Base-by-base conservation (phyloP, 2,113 vertebrate genomes). In the Sylvia atricapilla region DNA sequence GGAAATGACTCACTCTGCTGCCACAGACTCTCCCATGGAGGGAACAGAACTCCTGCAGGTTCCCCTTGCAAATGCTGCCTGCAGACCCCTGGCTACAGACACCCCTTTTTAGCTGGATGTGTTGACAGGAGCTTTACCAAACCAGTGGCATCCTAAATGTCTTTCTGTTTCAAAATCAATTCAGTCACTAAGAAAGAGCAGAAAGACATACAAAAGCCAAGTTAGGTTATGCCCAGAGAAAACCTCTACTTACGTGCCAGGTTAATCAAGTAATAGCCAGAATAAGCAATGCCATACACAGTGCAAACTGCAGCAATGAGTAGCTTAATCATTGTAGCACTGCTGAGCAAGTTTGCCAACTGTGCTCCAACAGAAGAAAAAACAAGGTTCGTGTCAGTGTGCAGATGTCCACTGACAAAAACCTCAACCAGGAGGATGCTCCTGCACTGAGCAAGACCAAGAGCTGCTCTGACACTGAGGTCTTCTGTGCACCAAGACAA, bases 301-400 rank as follows among this genome's bases (percentile, higher is more conserved):
- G 7, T 2, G 13, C 35, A 47, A 58, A 13, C 23, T n/a, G 60
- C 33, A 46, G 23, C 46, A 63, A 28, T 35, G 0, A 77, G 2
- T 13, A 15, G 3, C 35, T 50, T 7, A 6, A 47, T 18, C 28
- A 39, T 62, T 25, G 18, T 10, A 10, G 74, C 46, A 77, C 10
- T 41, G 28, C 46, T 20, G 16, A 13, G 58, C 35, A 27, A 27
- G 30, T 52, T 59, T 59, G 41, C 41, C 56, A 17, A 17, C 15
- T 13, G 11, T 30, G 8, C 5, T 43, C 4, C 1, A 47, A 23
- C 6, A 14, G 8, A n/a, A n/a, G 4, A 18, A 6, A 10, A 44
- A 23, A 8, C 18, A 43, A 43, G 16, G 18, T 8, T 33, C 9
- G 6, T n/a, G 31, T 15, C 23, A 56, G 15, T 24, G 50, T 13